phyloP scores from a whole-genome alignment of 1,140 invertebrate species.

The Platorchestia sp. region DNA sequence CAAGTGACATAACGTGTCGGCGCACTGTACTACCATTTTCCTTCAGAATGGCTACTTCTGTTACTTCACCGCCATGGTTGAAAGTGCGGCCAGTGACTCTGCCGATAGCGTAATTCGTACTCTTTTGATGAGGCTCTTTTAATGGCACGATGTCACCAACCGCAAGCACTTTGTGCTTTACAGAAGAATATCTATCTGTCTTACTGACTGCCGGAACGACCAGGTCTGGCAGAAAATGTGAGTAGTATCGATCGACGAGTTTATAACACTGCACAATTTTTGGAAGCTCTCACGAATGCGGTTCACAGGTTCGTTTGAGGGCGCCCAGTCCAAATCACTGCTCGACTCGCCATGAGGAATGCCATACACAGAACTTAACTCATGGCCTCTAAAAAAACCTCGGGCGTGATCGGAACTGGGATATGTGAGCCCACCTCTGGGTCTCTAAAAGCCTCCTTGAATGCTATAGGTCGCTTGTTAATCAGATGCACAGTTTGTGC shows the following conservation, averaged over 20 bases:
- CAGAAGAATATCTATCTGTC: neutral
- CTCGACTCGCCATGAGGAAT: no score
- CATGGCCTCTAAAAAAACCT: no score
- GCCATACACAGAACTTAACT: no score
- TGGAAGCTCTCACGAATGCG: no score
- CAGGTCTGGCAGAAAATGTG: no score
- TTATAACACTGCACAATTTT: neutral
- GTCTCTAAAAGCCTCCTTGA: no score
- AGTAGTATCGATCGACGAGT: neutral
- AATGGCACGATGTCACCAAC: neutral
- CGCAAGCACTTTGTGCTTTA: neutral
- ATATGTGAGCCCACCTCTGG: no score
- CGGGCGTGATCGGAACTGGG: no score
- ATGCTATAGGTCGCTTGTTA: slow-evolving; percentile 10
- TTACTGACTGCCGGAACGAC: neutral
- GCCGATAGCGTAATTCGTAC: neutral
- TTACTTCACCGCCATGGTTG: neutral
- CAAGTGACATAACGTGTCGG: no score
- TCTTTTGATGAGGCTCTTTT: neutral
- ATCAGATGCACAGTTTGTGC: slow-evolving; percentile 50
- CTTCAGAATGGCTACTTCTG: neutral
- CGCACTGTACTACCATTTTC: no score
- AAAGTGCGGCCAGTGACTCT: neutral
- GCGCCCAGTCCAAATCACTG: no score
- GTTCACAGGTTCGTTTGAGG: no score